These are phyloP conservation scores for Tipula unca DNA, from an alignment of 2,888 invertebrate genomes.

Conservation along the genomic window DNA sequence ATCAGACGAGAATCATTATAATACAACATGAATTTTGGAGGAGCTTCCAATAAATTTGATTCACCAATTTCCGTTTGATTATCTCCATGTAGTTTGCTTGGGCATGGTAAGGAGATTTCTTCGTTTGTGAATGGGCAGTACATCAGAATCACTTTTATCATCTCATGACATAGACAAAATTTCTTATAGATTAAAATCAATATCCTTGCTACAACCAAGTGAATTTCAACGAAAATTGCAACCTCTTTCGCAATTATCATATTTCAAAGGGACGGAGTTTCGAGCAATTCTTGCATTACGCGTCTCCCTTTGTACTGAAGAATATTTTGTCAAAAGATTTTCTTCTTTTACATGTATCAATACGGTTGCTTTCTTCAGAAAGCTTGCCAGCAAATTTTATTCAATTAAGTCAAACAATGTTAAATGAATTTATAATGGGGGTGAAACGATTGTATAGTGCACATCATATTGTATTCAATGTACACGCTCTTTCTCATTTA, in stretches of 20 bases:
- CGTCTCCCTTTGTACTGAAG: slow-evolving; percentile 27
- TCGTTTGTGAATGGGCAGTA: slow-evolving; percentile 19
- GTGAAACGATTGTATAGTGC: slow-evolving; percentile 26
- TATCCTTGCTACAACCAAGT: slow-evolving; percentile 22
- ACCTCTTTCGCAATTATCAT: slow-evolving; percentile 21
- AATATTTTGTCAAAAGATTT: slow-evolving; percentile 25
- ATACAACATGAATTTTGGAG: slow-evolving; percentile 24
- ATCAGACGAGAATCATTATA: slow-evolving; percentile 26
- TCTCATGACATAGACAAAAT: not conserved
- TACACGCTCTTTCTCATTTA: slow-evolving; percentile 28
- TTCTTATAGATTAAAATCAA: slow-evolving; percentile 20
- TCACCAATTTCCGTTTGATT: slow-evolving; percentile 20
- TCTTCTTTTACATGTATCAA: slow-evolving; percentile 26
- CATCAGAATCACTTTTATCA: slow-evolving; percentile 16
- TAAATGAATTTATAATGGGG: slow-evolving; percentile 27
- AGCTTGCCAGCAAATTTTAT: not conserved
- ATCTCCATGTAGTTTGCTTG: slow-evolving; percentile 24
- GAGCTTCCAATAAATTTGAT: slow-evolving; percentile 26
- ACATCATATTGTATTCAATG: slow-evolving; percentile 26
- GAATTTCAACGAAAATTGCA: slow-evolving; percentile 29
- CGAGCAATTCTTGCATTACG: slow-evolving; percentile 26
- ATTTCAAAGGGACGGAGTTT: slow-evolving; percentile 27
- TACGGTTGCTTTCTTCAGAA: slow-evolving; percentile 26
- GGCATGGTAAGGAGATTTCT: slow-evolving; percentile 27
- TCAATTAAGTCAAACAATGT: slow-evolving; percentile 22